Base-by-base conservation (phyloP, 2,888 invertebrate genomes). In the Prionchulus punctatus region DNA sequence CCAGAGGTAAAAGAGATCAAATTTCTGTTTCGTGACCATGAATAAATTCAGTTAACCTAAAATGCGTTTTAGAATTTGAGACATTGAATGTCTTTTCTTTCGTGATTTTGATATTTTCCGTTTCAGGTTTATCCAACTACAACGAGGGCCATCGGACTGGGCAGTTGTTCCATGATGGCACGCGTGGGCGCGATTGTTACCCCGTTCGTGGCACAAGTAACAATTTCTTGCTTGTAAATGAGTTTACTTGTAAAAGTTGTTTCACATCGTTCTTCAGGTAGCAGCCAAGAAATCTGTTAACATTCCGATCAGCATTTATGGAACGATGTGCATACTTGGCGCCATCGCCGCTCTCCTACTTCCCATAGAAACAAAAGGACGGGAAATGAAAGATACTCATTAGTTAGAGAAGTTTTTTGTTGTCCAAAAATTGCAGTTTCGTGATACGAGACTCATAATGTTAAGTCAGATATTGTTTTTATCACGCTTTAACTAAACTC, bases 171-270 rank as follows among this genome's bases (percentile, higher is more conserved):
- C 64, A 85, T 86, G 0, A 84, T 89, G 76, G 90, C 90, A 0
- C 75, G 92, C 47, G 78, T 91, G 12, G 92, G 91, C 12, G 90
- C 90, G 26, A 90, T 92, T 85, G 75, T 86, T 21, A 91, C 91
- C 0, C 91, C 91, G 0, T 90, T 90, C 67, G 82, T 92, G 1
- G 90, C 91, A 2, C 90, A 91, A 80, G 88, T 86, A 47, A 3
- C 7, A n/a, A n/a, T n/a, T n/a, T n/a, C n/a, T n/a, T n/a, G n/a
- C n/a, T n/a, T n/a, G n/a, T 25, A 7, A 25, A 25, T 15, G n/a
- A 48, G 7, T 48, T 48, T 12, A 15, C 15, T 48, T 25, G 26
- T 48, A 48, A n/a, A 48, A 12, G 25, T 12, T 25, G 27, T 26
- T 30, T 52, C 23, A 7, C 36, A 50, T 25, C n/a, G 31, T 53